Conservation (phyloP, 2,113 vertebrate species). For the Chauna torquata region DNA sequence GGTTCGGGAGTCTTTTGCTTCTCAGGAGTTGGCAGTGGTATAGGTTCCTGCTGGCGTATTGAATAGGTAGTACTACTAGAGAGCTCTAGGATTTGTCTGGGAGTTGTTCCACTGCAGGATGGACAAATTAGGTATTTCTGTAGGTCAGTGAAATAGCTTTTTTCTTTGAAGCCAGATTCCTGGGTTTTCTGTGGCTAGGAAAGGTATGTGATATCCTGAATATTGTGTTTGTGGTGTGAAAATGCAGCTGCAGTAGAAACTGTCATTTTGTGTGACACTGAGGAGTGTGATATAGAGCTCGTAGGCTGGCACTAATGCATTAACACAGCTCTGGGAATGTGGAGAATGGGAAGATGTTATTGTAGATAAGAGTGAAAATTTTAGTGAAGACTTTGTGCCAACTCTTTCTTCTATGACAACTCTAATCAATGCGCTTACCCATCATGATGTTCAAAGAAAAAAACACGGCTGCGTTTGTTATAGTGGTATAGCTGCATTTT, state of each 20-base stretch:
- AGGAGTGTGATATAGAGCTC: background rate
- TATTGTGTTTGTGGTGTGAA: background rate
- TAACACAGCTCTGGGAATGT: background rate
- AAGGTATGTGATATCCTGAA: background rate
- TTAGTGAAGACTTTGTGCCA: background rate
- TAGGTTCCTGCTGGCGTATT: accelerated
- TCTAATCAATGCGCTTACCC: background rate
- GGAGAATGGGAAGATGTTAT: background rate
- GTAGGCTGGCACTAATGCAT: background rate
- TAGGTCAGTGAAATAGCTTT: background rate
- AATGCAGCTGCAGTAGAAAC: background rate
- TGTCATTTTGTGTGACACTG: accelerated
- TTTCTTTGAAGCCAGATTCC: background rate
- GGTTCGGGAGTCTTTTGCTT: background rate
- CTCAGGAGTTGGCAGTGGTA: no score
- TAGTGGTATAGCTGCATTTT: background rate
- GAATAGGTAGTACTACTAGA: background rate
- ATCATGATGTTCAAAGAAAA: background rate
- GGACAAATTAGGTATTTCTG: background rate
- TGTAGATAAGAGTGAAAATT: background rate
- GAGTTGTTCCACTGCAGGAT: background rate
- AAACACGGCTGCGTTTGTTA: accelerated
- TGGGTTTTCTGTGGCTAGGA: background rate
- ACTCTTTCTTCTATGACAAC: background rate
- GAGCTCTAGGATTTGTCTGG: background rate